Evolutionary conservation across 2,797 vertebrate genomes (phyloP).

Genomic region (Rhinella marina): DNA sequence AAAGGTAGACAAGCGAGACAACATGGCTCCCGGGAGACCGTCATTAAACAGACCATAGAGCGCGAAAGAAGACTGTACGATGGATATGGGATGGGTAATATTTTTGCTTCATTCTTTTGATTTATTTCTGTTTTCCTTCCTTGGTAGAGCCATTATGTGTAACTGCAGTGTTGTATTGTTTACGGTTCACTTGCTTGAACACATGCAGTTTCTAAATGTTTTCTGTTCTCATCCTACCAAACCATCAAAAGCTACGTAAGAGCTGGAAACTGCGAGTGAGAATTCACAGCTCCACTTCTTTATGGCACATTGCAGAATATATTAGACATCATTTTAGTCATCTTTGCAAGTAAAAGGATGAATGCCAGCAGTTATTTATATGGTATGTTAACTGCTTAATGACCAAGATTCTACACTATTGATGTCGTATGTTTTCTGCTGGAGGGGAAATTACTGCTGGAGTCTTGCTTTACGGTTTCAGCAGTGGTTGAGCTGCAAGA

Average conservation of each 20-base stretch:
- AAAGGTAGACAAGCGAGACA: slow-evolving; percentile 90
- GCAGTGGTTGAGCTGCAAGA: too few relatives aligned
- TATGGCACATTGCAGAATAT: background rate
- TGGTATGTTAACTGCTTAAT: background rate
- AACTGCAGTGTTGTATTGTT: background rate
- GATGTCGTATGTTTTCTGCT: background rate
- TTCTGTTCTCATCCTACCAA: background rate
- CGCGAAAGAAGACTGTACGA: slow-evolving; percentile 84
- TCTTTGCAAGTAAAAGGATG: background rate
- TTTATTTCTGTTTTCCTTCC: background rate
- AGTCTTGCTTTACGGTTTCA: background rate
- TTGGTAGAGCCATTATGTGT: background rate
- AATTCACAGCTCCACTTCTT: background rate
- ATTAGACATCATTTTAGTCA: background rate
- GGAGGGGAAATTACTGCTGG: background rate
- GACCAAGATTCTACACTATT: background rate
- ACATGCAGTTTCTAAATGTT: background rate
- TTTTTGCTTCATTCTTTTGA: slow-evolving; percentile 2
- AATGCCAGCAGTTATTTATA: background rate
- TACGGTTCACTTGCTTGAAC: background rate
- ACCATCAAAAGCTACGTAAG: background rate
- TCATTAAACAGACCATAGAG: slow-evolving; percentile 89
- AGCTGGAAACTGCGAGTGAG: background rate
- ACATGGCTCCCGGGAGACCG: slow-evolving; percentile 83
- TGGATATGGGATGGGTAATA: slow-evolving; percentile 84